Conservation (phyloP, 2,888 invertebrate genomes). For the Erebia palarica region DNA sequence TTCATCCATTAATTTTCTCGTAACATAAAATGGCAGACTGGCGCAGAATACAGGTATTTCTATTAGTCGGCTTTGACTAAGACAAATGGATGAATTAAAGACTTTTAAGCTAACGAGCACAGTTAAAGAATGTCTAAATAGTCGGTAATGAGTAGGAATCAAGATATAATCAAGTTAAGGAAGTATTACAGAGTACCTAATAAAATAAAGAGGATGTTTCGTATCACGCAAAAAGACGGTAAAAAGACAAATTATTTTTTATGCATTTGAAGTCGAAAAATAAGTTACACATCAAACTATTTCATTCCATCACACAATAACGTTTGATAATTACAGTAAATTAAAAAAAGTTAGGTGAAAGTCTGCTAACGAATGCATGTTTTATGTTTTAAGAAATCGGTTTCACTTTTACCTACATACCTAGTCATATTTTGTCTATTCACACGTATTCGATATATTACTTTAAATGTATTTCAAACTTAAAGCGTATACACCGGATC, state of each 20-base stretch:
- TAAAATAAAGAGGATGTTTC: neutral
- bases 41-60: neutral
- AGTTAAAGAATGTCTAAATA: too few species aligned
- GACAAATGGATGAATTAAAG: neutral
- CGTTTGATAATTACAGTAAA: slow-evolving; percentile 16
- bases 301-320: slow-evolving; percentile 3
- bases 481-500: neutral
- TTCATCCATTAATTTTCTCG: slow-evolving; percentile 7
- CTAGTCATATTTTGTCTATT: slow-evolving; percentile 5
- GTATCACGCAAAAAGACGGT: neutral
- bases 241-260: neutral
- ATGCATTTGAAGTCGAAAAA: neutral
- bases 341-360: slow-evolving; percentile 16
- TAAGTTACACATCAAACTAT: neutral
- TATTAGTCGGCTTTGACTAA: neutral
- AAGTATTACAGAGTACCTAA: too few species aligned
- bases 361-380: slow-evolving; percentile 18
- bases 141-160: too few species aligned
- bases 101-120: neutral
- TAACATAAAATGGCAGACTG: neutral
- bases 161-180: too few species aligned
- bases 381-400: slow-evolving; percentile 28
- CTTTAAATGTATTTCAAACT: neutral
- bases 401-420: slow-evolving; percentile 28
- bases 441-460: slow-evolving; percentile 17